Evolutionary conservation across 2,797 vertebrate genomes (phyloP), one percentile per base, ranked within the genome.

Genomic region (Cyprinodon diabolis): DNA sequence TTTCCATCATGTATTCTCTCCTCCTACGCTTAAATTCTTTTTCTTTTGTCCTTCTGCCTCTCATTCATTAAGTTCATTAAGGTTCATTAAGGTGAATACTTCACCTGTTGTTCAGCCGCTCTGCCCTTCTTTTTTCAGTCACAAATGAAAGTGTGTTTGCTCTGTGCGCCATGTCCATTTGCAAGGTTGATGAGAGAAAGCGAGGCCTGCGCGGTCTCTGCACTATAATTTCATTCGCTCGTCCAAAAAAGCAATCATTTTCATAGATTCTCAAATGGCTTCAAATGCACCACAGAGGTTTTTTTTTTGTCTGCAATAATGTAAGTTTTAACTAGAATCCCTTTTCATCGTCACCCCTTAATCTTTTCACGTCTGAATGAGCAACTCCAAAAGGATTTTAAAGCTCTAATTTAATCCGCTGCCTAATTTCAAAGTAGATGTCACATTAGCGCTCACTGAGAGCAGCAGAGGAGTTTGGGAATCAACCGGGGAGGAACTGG

Each of bases 321-420:
- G 83, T 79, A 78, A 84, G 83, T 84, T 90, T 92, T 92, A 89
- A 90, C 83, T 77, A 86, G 89, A 91, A 90, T 92, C 89, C 86
- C 86, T 85, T 93, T 92, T 92, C 88, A 92, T 88, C 87, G 89
- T 77, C 77, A 68, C 70, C 84, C 79, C 90, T 91, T 93, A 93
- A 93, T 93, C 91, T 93, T 85, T 86, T 87, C 86, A 89, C 85
- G 85, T 91, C 90, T 93, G 92, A 93, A 91, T 79, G 91, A 91
- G 83, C 86, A 70, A 91, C 91, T 92, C 89, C 91, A 90, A 92
- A 93, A 91, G 86, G 83, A 83, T 91, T 92, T 92, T 86, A 87
- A 88, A 89, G 81, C 84, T 87, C 87, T 93, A 92, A 93, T 94
- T 93, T 92, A 92, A 93, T 92, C 91, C 87, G 76, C 88, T 77